A percentile compares a stretch with the other conserved stretches of the same genome.
Evolutionary conservation across 2,888 invertebrate genomes (phyloP).

Genomic region (Cataglyphis altisquamis): DNA sequence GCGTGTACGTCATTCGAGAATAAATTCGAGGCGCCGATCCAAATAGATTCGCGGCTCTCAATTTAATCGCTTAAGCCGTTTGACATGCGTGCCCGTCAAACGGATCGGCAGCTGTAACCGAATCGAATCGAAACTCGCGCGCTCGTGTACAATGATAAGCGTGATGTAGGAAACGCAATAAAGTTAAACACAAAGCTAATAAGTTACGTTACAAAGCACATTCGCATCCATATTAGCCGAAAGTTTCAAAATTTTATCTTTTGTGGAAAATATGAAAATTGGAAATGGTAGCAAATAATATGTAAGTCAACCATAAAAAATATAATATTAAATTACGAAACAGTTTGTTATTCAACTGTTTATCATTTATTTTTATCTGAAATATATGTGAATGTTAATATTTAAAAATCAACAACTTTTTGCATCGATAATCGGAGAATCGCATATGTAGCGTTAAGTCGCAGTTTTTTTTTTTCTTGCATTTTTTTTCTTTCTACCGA

Average conservation of each 20-base stretch:
- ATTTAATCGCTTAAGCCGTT: constrained; percentile 68
- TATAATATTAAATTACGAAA: neutral
- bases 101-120: constrained; percentile 65
- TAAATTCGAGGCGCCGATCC: constrained; percentile 45
- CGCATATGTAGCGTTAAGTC: constrained; percentile 46
- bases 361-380: neutral
- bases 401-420: neutral
- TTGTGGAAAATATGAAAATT: neutral
- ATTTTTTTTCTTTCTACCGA: constrained; percentile 36
- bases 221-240: neutral
- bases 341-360: neutral
- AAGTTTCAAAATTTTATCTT: neutral
- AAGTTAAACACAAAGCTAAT: constrained; percentile 51
- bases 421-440: constrained; percentile 35
- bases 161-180: constrained; percentile 40
- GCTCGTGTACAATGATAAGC: constrained; percentile 45
- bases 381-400: neutral
- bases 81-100: constrained; percentile 63
- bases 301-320: neutral
- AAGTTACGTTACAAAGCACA: neutral
- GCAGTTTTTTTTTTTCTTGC: neutral
- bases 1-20: constrained; percentile 10
- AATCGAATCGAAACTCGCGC: constrained; percentile 51
- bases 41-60: constrained; percentile 66
- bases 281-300: neutral